Evolutionary conservation across 2,888 invertebrate genomes (phyloP).

Genomic region (Lordiphosa andalusiaca): DNA sequence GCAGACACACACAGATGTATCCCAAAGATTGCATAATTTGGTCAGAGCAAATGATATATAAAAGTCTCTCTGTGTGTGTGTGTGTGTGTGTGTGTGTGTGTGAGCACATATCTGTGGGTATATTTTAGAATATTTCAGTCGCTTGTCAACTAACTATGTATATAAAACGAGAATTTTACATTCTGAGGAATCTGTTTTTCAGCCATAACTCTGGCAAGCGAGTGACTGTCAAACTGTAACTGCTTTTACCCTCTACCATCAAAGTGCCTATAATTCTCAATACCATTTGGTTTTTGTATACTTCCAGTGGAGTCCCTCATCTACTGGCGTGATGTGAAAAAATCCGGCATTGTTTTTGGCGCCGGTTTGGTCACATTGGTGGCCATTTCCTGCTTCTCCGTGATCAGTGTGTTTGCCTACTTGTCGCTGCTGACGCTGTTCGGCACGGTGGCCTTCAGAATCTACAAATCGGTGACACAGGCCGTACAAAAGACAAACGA

Average conservation of each 20-base stretch:
- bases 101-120: slow-evolving; percentile 13
- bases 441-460: slow-evolving; percentile 95
- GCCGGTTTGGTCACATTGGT: slow-evolving; percentile 92
- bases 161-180: slow-evolving; percentile 8
- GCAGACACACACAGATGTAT: slow-evolving; percentile 30
- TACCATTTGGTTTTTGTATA: slow-evolving; percentile 42
- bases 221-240: neutral
- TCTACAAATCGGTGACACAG: slow-evolving; percentile 97
- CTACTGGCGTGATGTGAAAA: slow-evolving; percentile 98
- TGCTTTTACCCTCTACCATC: neutral
- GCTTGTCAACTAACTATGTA: slow-evolving; percentile 36
- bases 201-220: neutral
- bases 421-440: slow-evolving; percentile 91
- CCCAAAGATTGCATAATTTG: slow-evolving; percentile 67
- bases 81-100: slow-evolving; percentile 10
- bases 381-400: slow-evolving; percentile 96
- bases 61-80: slow-evolving; percentile 5
- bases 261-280: slow-evolving; percentile 15
- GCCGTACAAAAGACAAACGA: slow-evolving; percentile 97
- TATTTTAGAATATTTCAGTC: slow-evolving; percentile 50
- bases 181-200: neutral
- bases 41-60: slow-evolving; percentile 44
- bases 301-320: slow-evolving; percentile 95
- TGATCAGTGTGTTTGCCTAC: slow-evolving; percentile 97
- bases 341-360: slow-evolving; percentile 96